These are phyloP conservation scores for Liparis tanakae DNA, from an alignment of 2,797 vertebrate genomes.

Conservation along the genomic window DNA sequence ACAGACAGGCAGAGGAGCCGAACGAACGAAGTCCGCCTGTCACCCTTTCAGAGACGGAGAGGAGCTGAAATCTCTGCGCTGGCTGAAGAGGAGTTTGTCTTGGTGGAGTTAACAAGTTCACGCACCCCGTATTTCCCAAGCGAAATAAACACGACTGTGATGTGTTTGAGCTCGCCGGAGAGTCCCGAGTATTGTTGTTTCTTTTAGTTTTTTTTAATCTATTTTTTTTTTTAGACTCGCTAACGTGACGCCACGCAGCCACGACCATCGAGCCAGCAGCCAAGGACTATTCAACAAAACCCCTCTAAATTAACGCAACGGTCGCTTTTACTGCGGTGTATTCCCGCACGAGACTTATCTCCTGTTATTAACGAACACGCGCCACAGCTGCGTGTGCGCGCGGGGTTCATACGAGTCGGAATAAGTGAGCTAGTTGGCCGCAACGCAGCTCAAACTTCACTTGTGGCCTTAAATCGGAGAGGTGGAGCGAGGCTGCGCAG, in stretches of 20 bases:
- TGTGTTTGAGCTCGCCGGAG: constrained; percentile 18
- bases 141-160: background rate
- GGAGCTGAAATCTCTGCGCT: constrained; percentile 62
- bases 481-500: constrained; percentile 37
- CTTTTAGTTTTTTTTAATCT: background rate
- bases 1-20: constrained; percentile 14
- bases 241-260: constrained; percentile 69
- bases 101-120: constrained; percentile 1
- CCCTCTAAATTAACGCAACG: constrained; percentile 32
- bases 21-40: constrained; percentile 38
- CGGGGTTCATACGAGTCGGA: constrained; percentile 1
- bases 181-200: constrained; percentile 25
- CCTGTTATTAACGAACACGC: background rate
- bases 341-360: constrained; percentile 15
- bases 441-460: constrained; percentile 63
- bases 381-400: background rate
- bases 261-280: constrained; percentile 55
- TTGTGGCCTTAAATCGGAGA: constrained; percentile 66
- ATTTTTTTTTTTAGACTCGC: constrained; percentile 26
- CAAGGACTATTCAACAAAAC: constrained; percentile 28
- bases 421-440: constrained; percentile 18
- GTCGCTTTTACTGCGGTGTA: background rate
- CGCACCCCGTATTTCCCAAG: background rate
- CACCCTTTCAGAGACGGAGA: constrained; percentile 11
- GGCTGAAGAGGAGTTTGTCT: constrained; percentile 25